Conservation (phyloP, 2,797 vertebrate genomes). For the Thaleichthys pacificus region DNA sequence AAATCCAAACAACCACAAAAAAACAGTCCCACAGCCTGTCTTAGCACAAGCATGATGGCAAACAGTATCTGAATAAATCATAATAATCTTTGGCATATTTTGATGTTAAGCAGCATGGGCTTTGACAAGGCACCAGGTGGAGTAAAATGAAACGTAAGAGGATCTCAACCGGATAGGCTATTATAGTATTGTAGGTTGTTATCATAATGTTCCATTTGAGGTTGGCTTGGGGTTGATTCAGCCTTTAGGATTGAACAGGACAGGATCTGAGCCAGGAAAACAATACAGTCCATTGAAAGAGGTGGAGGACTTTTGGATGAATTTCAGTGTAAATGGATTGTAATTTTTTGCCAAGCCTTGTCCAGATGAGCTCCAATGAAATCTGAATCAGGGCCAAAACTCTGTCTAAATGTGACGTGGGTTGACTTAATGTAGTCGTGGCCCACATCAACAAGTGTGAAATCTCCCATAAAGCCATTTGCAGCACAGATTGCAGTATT, state of each 20-base stretch:
- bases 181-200: not conserved
- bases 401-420: constrained; percentile 57
- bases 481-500: constrained; percentile 42
- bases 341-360: constrained; percentile 1
- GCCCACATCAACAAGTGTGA: constrained; percentile 64
- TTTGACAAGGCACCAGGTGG: constrained; percentile 15
- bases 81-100: not conserved
- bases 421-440: constrained; percentile 59
- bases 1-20: not conserved
- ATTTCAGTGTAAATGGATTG: constrained; percentile 9
- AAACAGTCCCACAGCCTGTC: not conserved
- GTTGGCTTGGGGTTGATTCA: constrained; percentile 41
- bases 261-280: constrained; percentile 33
- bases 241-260: constrained; percentile 48
- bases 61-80: not conserved
- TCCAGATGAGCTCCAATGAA: constrained; percentile 5
- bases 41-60: not conserved
- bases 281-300: constrained; percentile 7
- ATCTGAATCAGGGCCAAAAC: constrained; percentile 51
- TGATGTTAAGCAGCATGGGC: not conserved
- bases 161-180: constrained; percentile 48
- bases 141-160: constrained; percentile 50
- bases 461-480: constrained; percentile 66
- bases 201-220: constrained; percentile 46
- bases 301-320: not conserved